Conservation (phyloP, 2,113 vertebrate species). For the Brachypodius melanocephalos region DNA sequence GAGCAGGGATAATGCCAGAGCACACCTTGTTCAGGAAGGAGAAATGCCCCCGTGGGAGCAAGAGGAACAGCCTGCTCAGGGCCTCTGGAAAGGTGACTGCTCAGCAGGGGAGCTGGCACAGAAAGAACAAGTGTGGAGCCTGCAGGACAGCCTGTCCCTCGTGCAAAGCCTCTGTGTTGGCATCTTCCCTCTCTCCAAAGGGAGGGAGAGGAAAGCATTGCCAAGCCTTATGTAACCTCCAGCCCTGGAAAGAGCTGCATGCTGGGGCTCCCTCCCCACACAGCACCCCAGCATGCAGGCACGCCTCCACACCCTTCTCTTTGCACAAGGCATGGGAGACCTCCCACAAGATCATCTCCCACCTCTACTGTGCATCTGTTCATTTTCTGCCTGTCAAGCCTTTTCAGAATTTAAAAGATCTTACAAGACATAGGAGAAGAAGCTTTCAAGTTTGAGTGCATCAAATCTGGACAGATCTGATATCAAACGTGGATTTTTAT, state of each 20-base stretch:
- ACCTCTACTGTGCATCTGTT: constrained; percentile 47
- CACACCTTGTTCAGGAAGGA: neutral
- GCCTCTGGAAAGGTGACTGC: neutral
- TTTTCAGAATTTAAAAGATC: neutral
- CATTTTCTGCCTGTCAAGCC: constrained; percentile 28
- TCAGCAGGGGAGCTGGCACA: neutral
- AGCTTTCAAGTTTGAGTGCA: neutral
- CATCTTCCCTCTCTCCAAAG: neutral
- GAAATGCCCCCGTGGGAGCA: rapidly evolving
- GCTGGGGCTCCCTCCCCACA: neutral
- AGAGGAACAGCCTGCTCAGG: neutral
- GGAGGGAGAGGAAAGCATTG: neutral
- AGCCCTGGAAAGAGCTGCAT: neutral
- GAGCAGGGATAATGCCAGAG: neutral
- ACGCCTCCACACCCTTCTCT: neutral
- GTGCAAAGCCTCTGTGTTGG: neutral
- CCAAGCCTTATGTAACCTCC: neutral
- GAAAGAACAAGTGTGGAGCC: neutral
- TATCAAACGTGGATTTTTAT: neutral
- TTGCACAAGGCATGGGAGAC: neutral
- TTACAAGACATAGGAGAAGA: neutral
- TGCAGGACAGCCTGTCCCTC: neutral
- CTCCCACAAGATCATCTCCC: constrained; percentile 50
- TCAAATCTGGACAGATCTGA: neutral
- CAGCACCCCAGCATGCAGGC: neutral